Evolutionary conservation across 2,113 vertebrate species (phyloP).

Genomic region (Notechis scutatus): DNA sequence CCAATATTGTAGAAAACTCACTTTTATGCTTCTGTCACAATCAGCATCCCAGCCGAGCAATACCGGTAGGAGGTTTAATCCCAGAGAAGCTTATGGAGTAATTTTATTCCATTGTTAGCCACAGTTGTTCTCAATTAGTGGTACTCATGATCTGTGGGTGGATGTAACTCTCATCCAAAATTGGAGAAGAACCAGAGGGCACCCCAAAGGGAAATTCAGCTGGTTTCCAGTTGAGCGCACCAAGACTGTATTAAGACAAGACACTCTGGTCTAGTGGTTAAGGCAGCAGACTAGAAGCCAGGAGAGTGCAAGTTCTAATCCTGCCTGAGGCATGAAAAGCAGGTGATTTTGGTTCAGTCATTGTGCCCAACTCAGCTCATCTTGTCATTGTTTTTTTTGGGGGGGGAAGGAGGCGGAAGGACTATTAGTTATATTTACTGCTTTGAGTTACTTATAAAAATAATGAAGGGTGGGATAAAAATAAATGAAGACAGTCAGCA

Average conservation of each 20-base stretch:
- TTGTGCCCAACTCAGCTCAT: not conserved
- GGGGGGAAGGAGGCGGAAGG: not conserved
- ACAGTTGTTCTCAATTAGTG: not conserved
- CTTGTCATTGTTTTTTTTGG: fast-evolving
- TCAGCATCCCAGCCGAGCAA: not conserved
- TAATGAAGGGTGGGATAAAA: not conserved
- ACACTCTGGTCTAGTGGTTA: not conserved
- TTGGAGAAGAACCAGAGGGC: not conserved
- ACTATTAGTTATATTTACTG: not conserved
- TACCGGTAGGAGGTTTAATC: not conserved
- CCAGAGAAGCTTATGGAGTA: not conserved
- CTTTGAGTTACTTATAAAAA: not conserved
- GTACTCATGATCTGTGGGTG: not conserved
- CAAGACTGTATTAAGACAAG: not conserved
- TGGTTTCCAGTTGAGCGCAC: not conserved
- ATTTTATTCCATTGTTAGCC: not conserved
- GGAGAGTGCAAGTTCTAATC: not conserved
- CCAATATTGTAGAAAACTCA: not conserved
- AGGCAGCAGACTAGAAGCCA: not conserved
- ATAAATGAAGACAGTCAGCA: not conserved
- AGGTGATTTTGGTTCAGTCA: not conserved
- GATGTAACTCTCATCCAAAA: not conserved
- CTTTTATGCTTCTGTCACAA: not conserved
- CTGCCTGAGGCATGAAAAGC: not conserved
- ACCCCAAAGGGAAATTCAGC: not conserved